Conservation (phyloP, 2,888 invertebrate species). For the Conus canariensis region DNA sequence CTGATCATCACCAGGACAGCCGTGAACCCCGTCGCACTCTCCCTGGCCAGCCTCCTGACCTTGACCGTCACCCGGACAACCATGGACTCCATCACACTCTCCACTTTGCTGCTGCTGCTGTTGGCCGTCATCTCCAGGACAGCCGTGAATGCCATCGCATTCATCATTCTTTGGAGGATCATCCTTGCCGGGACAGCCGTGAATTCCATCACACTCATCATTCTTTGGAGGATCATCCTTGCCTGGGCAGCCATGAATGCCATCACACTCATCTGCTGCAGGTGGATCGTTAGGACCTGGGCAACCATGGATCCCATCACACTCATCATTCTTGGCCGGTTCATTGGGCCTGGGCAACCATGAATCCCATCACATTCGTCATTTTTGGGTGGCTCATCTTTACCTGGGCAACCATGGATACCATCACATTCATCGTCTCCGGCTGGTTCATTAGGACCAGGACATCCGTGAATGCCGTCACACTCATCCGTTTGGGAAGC, state of each 20-base stretch:
- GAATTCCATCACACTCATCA: slow-evolving; percentile 47
- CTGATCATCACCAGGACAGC: slow-evolving; percentile 24
- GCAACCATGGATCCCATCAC: slow-evolving; percentile 47
- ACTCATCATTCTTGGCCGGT: slow-evolving; percentile 36
- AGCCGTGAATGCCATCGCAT: slow-evolving; percentile 48
- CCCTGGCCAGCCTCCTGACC: slow-evolving; percentile 51
- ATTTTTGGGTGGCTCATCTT: slow-evolving; percentile 48
- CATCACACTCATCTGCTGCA: slow-evolving; percentile 46
- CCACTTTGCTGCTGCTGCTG: slow-evolving; percentile 28
- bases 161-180: slow-evolving; percentile 37
- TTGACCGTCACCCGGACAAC: slow-evolving; percentile 50
- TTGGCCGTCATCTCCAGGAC: slow-evolving; percentile 40
- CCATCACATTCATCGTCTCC: slow-evolving; percentile 44
- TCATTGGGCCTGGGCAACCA: slow-evolving; percentile 48
- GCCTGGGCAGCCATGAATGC: slow-evolving; percentile 39
- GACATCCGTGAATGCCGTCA: slow-evolving; percentile 47
- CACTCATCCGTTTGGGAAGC: slow-evolving; percentile 37
- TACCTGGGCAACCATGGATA: slow-evolving; percentile 41
- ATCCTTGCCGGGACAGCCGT: slow-evolving; percentile 46
- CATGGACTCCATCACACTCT: slow-evolving; percentile 47
- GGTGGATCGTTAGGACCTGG: slow-evolving; percentile 41
- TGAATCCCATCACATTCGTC: slow-evolving; percentile 46
- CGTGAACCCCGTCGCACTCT: slow-evolving; percentile 48
- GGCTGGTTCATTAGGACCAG: slow-evolving; percentile 45
- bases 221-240: slow-evolving; percentile 45